These are phyloP conservation scores for Bathybates hornii DNA, from an alignment of 2,113 vertebrate species.

Conservation along the genomic window DNA sequence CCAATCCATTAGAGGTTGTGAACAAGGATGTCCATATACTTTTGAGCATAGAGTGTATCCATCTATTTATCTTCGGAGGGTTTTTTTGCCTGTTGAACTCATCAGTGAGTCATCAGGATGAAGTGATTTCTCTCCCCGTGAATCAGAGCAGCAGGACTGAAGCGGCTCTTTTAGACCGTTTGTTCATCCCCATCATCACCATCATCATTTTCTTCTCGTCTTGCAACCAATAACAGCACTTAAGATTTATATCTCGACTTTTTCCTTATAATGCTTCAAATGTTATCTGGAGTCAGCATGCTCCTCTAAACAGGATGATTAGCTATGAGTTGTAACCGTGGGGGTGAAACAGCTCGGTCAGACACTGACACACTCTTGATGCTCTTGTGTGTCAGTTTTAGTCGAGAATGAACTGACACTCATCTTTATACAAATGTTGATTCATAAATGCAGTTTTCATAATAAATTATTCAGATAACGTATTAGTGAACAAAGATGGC, in stretches of 20 bases:
- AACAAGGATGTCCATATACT: background rate
- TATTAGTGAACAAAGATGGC: background rate
- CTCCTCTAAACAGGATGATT: background rate
- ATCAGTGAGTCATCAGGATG: constrained; percentile 1
- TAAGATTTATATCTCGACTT: background rate
- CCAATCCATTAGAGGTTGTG: background rate
- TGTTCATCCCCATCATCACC: background rate
- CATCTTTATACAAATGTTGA: background rate
- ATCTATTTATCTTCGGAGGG: background rate
- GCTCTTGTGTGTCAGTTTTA: background rate
- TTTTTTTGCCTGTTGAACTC: background rate
- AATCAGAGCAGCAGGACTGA: background rate
- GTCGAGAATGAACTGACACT: background rate
- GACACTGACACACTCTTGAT: background rate
- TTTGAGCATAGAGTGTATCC: background rate
- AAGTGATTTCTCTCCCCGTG: background rate
- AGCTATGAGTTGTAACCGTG: background rate
- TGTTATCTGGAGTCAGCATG: background rate
- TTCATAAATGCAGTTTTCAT: background rate
- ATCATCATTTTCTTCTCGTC: background rate
- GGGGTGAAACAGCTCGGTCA: background rate
- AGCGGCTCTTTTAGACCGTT: background rate
- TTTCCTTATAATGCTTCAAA: background rate
- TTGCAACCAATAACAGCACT: background rate
- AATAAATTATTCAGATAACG: background rate